Conservation (phyloP, 2,797 vertebrate genomes). For the Scomberomorus guttatus region DNA sequence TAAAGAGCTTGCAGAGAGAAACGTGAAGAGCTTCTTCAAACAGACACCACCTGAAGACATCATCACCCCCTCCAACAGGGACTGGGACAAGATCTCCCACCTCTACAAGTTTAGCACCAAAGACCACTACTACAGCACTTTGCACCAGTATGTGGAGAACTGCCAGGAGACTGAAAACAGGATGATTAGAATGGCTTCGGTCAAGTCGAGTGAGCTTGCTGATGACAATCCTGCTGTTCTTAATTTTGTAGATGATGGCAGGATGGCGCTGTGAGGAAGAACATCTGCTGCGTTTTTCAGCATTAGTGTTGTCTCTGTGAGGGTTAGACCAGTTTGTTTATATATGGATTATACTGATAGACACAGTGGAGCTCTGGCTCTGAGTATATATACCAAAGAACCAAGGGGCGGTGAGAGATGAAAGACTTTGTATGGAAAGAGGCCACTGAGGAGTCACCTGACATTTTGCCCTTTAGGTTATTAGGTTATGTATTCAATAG, state of each 20-base stretch:
- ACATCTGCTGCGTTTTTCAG: not conserved
- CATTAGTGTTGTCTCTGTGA: not conserved
- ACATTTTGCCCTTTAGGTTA: not conserved
- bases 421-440: not conserved
- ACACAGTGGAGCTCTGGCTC: not conserved
- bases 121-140: slow-evolving; percentile 79
- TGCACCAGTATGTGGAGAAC: slow-evolving; percentile 78
- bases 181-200: not conserved
- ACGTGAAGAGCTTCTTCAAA: slow-evolving; percentile 85
- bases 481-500: not conserved
- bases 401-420: not conserved
- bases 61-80: slow-evolving; percentile 71
- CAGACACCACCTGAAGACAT: not conserved
- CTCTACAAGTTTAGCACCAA: slow-evolving; percentile 68
- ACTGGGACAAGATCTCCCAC: slow-evolving; percentile 83
- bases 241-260: slow-evolving; percentile 72
- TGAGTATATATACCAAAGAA: not conserved
- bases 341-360: not conserved
- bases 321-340: not conserved
- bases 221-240: slow-evolving; percentile 1
- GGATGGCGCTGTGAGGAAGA: slow-evolving; percentile 6
- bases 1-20: slow-evolving; percentile 81
- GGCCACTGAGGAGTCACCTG: not conserved
- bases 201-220: not conserved
- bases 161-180: rapidly evolving